Evolutionary conservation across 2,113 vertebrate species (phyloP), one percentile per base, ranked within the genome.

Genomic region (Psittacus erithacus): DNA sequence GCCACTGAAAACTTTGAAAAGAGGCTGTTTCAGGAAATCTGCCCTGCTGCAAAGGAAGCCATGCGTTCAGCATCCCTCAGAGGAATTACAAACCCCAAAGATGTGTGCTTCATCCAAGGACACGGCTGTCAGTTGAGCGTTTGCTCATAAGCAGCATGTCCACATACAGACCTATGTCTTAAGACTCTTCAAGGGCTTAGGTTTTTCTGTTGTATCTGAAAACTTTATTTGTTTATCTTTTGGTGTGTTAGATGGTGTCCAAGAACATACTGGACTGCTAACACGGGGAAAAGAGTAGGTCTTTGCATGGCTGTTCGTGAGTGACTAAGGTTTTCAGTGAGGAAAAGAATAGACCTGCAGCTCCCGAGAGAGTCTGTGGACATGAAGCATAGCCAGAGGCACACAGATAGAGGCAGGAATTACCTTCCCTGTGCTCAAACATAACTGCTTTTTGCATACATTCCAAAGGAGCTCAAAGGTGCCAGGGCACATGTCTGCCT

Each of bases 381-480:
- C 27, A 55, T 46, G 64, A 65, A 67, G 6, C 41, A 8, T 8
- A 55, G 41, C 23, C 10, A 1, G 55, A 88, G 41, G 49, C 46
- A 3, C 0, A 0, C 1, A 5, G 15, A 9, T 8, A 39, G 43
- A 44, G 55, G 38, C 50, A 35, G 38, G 27, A 85, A 13, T 9
- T 35, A 7, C 20, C 20, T 47, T 31, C 64, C 33, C 49, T 27
- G 20, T 33, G n/a, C 28, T 11, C 65, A 78, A 7, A 57, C 20
- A 0, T 6, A 57, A 7, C 68, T 24, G 49, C 50, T 44, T 44
- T 9, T 2, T 4, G 44, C n/a, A 20, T 8, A 23, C 1, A 0
- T 31, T 75, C 39, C 63, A 50, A 11, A 62, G 49, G 13, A 41
- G 46, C 46, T 62, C 73, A 14, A 41, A 23, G 60, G 70, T 6